Percentiles rank a stretch among this genome's conserved stretches.
Evolutionary conservation across 2,888 invertebrate genomes (phyloP).

Genomic region (Macropis europaea): DNA sequence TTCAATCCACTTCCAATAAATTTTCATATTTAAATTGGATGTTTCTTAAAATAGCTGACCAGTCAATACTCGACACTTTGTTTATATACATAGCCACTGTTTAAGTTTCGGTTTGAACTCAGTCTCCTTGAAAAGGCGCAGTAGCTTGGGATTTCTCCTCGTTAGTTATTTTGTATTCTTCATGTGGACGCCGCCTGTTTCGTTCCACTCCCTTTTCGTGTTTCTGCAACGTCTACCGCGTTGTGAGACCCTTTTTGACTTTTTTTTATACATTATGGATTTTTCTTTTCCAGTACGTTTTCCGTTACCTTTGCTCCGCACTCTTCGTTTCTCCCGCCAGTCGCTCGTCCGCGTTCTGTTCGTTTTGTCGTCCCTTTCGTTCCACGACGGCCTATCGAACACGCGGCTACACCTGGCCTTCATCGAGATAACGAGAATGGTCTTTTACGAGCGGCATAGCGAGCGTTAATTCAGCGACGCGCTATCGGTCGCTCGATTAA

Average conservation of each 20-base stretch:
- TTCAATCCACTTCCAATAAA: no score
- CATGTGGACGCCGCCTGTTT: neutral
- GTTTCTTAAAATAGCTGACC: no score
- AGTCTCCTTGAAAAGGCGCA: no score
- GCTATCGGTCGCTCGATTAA: conserved; percentile 39
- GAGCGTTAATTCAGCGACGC: conserved; percentile 24
- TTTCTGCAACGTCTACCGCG: neutral
- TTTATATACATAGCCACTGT: no score
- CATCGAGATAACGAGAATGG: conserved; percentile 33
- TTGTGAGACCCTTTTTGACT: conserved; percentile 7
- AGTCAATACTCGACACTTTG: no score
- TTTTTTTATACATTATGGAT: conserved; percentile 1
- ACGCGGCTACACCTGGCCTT: conserved; percentile 37
- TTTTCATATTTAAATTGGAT: no score
- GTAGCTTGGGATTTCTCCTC: no score
- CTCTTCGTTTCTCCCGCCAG: neutral
- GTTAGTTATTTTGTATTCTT: no score
- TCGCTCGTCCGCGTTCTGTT: neutral
- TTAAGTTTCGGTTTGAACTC: no score
- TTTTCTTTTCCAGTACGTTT: conserved; percentile 15
- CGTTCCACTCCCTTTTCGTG: conserved; percentile 1
- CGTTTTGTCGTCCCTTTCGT: neutral
- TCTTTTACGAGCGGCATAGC: conserved; percentile 18
- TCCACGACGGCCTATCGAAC: conserved; percentile 5
- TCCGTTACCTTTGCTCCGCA: neutral